Evolutionary conservation across 2,888 invertebrate genomes (phyloP), one percentile per base, ranked within the genome.

Genomic region (Tinea trinotella): DNA sequence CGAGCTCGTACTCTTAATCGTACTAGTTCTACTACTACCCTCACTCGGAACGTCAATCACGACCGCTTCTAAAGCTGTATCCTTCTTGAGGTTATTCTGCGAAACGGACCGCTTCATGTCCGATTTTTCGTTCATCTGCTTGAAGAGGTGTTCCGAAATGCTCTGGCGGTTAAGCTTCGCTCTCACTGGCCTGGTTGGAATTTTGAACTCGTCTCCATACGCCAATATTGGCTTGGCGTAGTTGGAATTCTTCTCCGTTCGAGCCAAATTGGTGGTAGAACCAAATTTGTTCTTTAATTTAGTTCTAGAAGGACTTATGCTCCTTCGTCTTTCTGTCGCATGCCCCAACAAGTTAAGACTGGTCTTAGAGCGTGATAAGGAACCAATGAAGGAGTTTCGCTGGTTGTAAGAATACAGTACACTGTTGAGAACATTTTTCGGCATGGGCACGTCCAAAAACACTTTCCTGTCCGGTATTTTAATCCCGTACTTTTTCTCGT

Each of bases 331-430:
- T 5, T 74, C 72, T 66, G 75, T 62, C n/a, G 65, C 68, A 0
- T 81, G 78, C 0, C 74, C 64, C 58, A 77, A 69, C 1, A 70
- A 55, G 64, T 88, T 81, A 0, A 90, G 67, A 22, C 88, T 86
- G 0, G 89, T 90, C 12, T 89, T 74, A 0, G 90, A 89, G 0
- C 89, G 68, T 0, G 88, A 85, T 44, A 90, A 62, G 3, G 86
- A 83, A 7, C 88, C 88, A 6, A 89, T 83, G 61, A 90, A 87
- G 7, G 81, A 76, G 6, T 64, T 78, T 1, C 84, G 54, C 52
- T 83, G 83, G 0, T 85, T 76, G 62, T 82, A 76, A 0, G 74
- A 70, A 55, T 66, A 65, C 0, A 87, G 61, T 0, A 84, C 71
- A 55, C 82, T 83, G 10, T 83, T 84, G 0, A 87, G 60, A 0